A percentile compares a stretch with the other conserved stretches of the same genome.
Conservation (phyloP, 2,888 invertebrate species). For the Mellilla xanthometata region DNA sequence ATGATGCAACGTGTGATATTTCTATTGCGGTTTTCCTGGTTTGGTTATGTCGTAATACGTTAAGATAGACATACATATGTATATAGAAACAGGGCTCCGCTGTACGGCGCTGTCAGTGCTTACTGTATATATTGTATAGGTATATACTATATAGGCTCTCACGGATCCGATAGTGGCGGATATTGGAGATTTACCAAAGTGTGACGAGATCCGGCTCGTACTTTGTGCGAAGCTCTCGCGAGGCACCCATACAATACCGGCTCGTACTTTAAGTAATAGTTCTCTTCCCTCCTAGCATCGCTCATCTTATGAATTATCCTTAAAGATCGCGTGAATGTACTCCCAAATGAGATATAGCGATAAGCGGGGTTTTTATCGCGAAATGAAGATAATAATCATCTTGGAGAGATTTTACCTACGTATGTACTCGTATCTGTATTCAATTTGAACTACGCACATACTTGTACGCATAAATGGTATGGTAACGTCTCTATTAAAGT, state of each 20-base stretch:
- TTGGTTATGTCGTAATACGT: slow-evolving; percentile 14
- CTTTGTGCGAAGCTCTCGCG: slow-evolving; percentile 60
- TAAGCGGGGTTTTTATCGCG: not conserved
- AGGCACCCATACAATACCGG: slow-evolving; percentile 55
- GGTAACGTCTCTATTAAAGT: slow-evolving; percentile 20
- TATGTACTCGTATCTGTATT: not conserved
- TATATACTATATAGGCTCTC: slow-evolving; percentile 49
- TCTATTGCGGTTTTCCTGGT: slow-evolving; percentile 16
- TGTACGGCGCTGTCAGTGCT: slow-evolving; percentile 37
- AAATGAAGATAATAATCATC: not conserved
- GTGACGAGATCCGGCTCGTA: slow-evolving; percentile 66
- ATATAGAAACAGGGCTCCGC: slow-evolving; percentile 9
- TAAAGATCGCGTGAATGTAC: slow-evolving; percentile 22
- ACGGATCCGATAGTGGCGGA: slow-evolving; percentile 62
- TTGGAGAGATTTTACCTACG: slow-evolving; percentile 4
- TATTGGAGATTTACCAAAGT: slow-evolving; percentile 76
- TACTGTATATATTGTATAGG: no score
- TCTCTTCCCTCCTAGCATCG: slow-evolving; percentile 42
- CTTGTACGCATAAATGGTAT: slow-evolving; percentile 11
- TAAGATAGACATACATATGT: slow-evolving; percentile 19
- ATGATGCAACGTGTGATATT: slow-evolving; percentile 13
- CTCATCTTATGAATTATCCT: slow-evolving; percentile 37
- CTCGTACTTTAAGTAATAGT: slow-evolving; percentile 58
- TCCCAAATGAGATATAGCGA: slow-evolving; percentile 15
- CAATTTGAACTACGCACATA: slow-evolving; percentile 7